A percentile compares a stretch with the other conserved stretches of the same genome.
Conservation (phyloP, 2,113 vertebrate species). For the Oryctolagus cuniculus region DNA sequence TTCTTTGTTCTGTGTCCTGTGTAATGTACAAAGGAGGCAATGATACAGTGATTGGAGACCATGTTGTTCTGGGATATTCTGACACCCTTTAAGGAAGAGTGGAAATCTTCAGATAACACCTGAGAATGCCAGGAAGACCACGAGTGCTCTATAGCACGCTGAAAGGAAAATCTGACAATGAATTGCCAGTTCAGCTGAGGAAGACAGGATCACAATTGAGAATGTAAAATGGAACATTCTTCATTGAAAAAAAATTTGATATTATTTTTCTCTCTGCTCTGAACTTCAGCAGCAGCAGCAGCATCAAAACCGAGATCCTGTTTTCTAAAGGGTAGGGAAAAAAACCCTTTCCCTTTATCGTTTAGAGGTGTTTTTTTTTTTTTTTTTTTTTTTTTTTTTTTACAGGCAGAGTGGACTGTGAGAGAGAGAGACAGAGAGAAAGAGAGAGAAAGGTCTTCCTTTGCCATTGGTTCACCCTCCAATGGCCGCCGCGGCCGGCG, state of each 20-base stretch:
- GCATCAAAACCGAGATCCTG: conserved; percentile 3
- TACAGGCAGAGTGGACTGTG: no score
- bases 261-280: conserved; percentile 1
- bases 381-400: no score
- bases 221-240: not conserved
- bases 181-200: not conserved
- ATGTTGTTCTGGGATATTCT: not conserved
- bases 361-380: no score
- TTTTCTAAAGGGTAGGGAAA: not conserved
- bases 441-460: no score
- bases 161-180: not conserved
- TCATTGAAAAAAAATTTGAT: not conserved
- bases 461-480: no score
- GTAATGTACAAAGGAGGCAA: not conserved
- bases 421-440: no score
- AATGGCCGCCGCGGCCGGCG: no score
- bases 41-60: not conserved
- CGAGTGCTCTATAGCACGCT: not conserved
- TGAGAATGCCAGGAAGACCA: not conserved
- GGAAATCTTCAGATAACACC: not conserved
- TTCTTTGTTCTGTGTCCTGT: not conserved
- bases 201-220: not conserved
- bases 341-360: not conserved
- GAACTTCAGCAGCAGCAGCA: not conserved
- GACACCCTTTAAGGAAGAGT: not conserved